phyloP scores from a whole-genome alignment of 2,888 invertebrate genomes.

The Theretra japonica region DNA sequence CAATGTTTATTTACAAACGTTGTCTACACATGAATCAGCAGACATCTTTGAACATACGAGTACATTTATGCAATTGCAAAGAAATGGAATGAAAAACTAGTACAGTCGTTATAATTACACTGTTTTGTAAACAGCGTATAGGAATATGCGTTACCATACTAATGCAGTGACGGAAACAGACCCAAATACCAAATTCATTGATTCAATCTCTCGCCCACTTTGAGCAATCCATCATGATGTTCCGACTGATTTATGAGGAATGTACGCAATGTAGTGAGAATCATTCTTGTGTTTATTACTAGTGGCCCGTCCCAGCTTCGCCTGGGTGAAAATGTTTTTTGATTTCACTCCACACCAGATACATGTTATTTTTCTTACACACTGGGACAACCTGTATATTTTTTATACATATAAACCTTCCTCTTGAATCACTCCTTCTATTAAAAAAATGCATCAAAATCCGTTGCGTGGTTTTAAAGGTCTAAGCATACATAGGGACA shows the following conservation, averaged over 20 bases:
- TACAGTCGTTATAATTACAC: background rate
- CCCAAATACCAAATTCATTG: constrained; percentile 1
- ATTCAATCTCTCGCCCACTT: background rate
- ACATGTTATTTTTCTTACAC: too few species aligned
- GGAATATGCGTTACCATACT: background rate
- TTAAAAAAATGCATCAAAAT: too few species aligned
- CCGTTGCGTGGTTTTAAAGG: too few species aligned
- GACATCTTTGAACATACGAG: background rate
- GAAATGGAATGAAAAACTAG: background rate
- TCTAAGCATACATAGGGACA: too few species aligned
- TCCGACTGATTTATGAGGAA: constrained; percentile 11
- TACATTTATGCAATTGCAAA: background rate
- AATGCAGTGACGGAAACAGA: background rate
- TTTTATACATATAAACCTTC: too few species aligned
- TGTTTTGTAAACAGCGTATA: background rate
- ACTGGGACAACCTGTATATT: too few species aligned
- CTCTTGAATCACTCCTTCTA: too few species aligned
- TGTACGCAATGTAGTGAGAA: background rate
- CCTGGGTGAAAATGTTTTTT: too few species aligned
- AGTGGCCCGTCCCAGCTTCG: too few species aligned
- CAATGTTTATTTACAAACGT: background rate
- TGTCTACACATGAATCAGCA: background rate
- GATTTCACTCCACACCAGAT: too few species aligned
- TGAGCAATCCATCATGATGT: background rate
- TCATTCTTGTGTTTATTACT: background rate